Conservation (phyloP, 1,140 invertebrate genomes). For the Drosophila kikkawai region DNA sequence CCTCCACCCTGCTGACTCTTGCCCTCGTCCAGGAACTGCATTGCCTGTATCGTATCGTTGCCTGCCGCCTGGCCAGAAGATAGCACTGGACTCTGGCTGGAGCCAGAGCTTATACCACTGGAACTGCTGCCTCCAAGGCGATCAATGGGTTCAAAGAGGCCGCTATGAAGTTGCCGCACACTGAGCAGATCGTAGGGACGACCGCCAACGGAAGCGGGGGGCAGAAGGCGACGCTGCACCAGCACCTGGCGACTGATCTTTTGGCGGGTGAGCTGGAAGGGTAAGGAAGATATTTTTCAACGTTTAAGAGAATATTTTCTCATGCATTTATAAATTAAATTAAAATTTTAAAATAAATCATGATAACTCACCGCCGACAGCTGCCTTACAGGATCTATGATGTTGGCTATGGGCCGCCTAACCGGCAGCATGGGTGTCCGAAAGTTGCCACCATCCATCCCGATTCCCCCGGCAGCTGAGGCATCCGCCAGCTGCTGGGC, state of each 20-base stretch:
- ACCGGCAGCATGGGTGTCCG: constrained; percentile 78
- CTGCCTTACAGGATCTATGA: constrained; percentile 73
- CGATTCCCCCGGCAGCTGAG: constrained; percentile 12
- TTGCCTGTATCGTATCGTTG: background rate
- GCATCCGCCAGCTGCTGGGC: constrained; percentile 55
- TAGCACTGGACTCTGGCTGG: background rate
- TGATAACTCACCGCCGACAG: constrained; percentile 50
- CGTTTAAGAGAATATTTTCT: too few relatives aligned
- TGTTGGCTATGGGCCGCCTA: constrained; percentile 63
- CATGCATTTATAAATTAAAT: too few relatives aligned
- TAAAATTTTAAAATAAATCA: too few relatives aligned
- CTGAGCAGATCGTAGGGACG: constrained; percentile 65
- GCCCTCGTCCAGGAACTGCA: background rate
- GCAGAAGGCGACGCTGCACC: constrained; percentile 75
- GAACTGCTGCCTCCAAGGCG: constrained; percentile 8
- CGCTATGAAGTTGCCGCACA: constrained; percentile 62
- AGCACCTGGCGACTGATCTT: constrained; percentile 74
- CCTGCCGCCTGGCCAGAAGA: background rate
- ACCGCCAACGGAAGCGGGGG: constrained; percentile 29
- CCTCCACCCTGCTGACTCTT: background rate
- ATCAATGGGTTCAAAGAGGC: constrained; percentile 68
- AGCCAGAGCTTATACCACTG: background rate
- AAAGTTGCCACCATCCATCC: constrained; percentile 42
- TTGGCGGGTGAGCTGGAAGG: constrained; percentile 63
- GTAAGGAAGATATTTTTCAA: background rate